A percentile compares a stretch with the other conserved stretches of the same genome.
Evolutionary conservation across 2,113 vertebrate genomes (phyloP).

Genomic region (Oncorhynchus masou): DNA sequence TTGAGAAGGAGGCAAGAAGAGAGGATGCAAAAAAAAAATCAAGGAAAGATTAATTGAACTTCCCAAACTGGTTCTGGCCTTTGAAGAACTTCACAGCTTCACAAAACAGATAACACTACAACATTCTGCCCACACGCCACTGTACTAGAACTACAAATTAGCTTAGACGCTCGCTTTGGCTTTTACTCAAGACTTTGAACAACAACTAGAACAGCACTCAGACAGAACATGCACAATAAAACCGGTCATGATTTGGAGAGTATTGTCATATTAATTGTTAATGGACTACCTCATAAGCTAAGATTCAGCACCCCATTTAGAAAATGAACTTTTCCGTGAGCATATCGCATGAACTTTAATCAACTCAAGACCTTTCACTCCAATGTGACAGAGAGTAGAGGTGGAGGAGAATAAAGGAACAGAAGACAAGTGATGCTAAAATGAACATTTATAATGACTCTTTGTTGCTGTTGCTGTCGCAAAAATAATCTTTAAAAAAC

Average conservation of each 20-base stretch:
- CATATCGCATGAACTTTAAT: too few species aligned
- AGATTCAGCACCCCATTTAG: slow-evolving; percentile 43
- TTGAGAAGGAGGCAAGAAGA: too few species aligned
- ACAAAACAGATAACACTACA: slow-evolving; percentile 6
- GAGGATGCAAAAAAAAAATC: too few species aligned
- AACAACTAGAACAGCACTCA: not conserved
- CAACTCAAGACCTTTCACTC: not conserved
- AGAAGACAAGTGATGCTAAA: slow-evolving; percentile 87
- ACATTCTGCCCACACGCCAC: not conserved
- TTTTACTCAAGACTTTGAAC: not conserved
- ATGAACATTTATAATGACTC: slow-evolving; percentile 85
- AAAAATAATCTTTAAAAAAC: slow-evolving; percentile 81
- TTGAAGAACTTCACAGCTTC: not conserved
- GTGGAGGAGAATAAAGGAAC: slow-evolving; percentile 83
- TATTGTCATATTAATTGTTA: slow-evolving; percentile 14
- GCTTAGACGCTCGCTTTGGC: not conserved
- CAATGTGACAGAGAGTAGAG: slow-evolving; percentile 72
- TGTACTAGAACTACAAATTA: not conserved
- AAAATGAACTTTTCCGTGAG: slow-evolving; percentile 55
- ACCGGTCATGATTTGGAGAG: not conserved
- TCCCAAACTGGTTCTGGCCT: not conserved
- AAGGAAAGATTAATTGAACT: not conserved
- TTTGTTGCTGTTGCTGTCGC: slow-evolving; percentile 71
- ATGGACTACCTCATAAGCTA: slow-evolving; percentile 7
- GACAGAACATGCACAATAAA: not conserved